Conservation (phyloP, 2,797 vertebrate genomes). For the Gymnothorax javanicus region DNA sequence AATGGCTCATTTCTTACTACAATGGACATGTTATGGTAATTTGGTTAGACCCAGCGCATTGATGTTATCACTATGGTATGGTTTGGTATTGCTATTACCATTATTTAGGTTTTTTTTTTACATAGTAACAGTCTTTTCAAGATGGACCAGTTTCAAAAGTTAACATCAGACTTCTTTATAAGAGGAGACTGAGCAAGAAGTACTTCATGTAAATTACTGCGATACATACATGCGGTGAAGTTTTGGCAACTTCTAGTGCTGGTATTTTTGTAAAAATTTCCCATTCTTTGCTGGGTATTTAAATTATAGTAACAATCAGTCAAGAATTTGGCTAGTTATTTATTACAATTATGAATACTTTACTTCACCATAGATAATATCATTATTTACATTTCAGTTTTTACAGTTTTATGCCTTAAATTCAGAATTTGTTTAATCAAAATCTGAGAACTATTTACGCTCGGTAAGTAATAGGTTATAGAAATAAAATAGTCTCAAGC, state of each 20-base stretch:
- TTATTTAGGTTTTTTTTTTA: not conserved
- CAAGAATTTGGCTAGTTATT: too few relatives aligned
- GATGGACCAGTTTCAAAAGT: not conserved
- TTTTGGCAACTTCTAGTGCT: too few relatives aligned
- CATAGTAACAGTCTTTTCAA: not conserved
- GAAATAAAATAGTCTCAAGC: too few relatives aligned
- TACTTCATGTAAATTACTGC: not conserved
- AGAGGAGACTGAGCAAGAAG: not conserved
- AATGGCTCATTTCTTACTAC: not conserved
- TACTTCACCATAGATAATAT: not conserved
- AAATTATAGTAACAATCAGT: too few relatives aligned
- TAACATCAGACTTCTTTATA: not conserved
- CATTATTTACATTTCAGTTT: too few relatives aligned
- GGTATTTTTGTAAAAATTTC: too few relatives aligned
- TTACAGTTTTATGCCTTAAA: too few relatives aligned
- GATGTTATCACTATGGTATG: not conserved
- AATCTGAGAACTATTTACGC: too few relatives aligned
- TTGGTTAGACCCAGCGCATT: not conserved
- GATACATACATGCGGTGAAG: too few relatives aligned
- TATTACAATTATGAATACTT: not conserved
- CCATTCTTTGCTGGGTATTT: too few relatives aligned
- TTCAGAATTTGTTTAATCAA: too few relatives aligned
- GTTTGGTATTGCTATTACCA: not conserved
- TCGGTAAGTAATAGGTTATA: too few relatives aligned
- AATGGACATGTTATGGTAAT: not conserved